Conservation (phyloP, 2,888 invertebrate genomes). For the Petrolisthes cinctipes region DNA sequence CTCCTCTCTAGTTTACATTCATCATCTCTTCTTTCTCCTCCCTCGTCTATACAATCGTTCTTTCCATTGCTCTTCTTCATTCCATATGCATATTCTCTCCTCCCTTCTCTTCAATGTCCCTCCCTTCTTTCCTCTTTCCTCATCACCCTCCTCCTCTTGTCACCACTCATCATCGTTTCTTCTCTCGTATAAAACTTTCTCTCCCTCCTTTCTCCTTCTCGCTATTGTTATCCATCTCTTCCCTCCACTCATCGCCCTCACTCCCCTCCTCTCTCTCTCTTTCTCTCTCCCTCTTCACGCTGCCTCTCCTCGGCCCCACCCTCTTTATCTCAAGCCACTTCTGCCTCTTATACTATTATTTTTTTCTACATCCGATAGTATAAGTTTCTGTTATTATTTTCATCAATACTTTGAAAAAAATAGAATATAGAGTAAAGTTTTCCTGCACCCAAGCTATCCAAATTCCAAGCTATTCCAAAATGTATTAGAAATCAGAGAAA, state of each 20-base stretch:
- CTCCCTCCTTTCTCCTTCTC: background rate
- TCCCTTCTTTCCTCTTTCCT: background rate
- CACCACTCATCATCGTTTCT: background rate
- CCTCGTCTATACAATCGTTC: too few relatives aligned
- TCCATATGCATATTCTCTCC: background rate
- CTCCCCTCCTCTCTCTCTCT: background rate
- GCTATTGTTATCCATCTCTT: background rate
- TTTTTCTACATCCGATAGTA: too few relatives aligned
- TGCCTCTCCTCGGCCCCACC: too few relatives aligned
- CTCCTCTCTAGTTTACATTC: background rate
- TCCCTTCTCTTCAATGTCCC: background rate
- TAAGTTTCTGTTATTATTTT: too few relatives aligned
- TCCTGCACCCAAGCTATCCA: too few relatives aligned
- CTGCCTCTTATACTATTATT: background rate
- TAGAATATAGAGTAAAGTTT: too few relatives aligned
- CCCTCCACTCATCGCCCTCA: background rate
- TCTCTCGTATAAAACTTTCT: background rate
- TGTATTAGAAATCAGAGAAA: too few relatives aligned
- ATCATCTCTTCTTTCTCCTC: background rate
- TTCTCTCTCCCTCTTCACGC: too few relatives aligned
- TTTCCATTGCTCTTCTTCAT: too few relatives aligned
- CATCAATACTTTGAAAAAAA: too few relatives aligned
- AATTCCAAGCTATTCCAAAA: too few relatives aligned
- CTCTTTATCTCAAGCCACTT: background rate
- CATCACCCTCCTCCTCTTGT: background rate